Evolutionary conservation across 2,113 vertebrate genomes (phyloP).

Genomic region (Diadophis punctatus): DNA sequence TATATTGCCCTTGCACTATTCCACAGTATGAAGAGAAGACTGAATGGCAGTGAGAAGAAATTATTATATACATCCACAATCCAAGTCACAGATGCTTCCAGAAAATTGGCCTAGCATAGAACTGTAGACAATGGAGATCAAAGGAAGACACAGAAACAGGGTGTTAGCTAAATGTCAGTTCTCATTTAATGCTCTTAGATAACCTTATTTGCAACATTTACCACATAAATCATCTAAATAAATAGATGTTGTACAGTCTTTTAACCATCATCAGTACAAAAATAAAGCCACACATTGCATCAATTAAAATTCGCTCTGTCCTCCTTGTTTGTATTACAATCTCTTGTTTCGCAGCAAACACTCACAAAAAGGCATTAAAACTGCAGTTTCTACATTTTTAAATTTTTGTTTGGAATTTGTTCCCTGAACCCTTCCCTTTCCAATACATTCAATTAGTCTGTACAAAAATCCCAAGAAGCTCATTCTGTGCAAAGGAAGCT

Average conservation of each 20-base stretch:
- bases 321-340: slow-evolving; percentile 56
- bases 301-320: slow-evolving; percentile 58
- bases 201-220: slow-evolving; percentile 72
- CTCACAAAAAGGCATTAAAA: slow-evolving; percentile 56
- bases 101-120: neutral
- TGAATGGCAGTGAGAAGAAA: neutral
- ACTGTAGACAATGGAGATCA: slow-evolving; percentile 19
- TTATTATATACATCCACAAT: neutral
- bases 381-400: slow-evolving; percentile 26
- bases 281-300: slow-evolving; percentile 72
- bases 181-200: slow-evolving; percentile 72
- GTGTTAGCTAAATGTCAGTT: slow-evolving; percentile 62
- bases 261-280: slow-evolving; percentile 77
- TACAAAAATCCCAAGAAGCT: slow-evolving; percentile 64
- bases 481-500: slow-evolving; percentile 75
- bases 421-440: slow-evolving; percentile 38
- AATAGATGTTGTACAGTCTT: slow-evolving; percentile 81
- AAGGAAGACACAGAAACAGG: slow-evolving; percentile 43
- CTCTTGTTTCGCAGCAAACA: slow-evolving; percentile 53
- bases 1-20: neutral
- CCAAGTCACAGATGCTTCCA: neutral
- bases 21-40: neutral
- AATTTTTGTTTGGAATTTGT: slow-evolving; percentile 45
- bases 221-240: slow-evolving; percentile 83
- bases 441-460: slow-evolving; percentile 76